Evolutionary conservation across 2,888 invertebrate species (phyloP).

Genomic region (Tipula vernalis): DNA sequence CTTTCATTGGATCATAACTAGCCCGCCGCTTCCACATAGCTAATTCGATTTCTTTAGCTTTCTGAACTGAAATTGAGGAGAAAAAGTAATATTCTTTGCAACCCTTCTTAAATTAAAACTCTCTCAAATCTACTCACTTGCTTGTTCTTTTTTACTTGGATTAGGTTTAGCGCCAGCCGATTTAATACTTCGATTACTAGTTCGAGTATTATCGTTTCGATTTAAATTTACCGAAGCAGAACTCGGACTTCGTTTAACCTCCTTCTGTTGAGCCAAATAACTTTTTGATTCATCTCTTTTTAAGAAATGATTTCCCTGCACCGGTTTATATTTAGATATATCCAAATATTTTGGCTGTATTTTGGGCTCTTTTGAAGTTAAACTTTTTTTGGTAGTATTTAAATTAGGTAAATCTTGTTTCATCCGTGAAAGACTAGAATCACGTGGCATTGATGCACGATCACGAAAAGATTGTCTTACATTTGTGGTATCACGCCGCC

Average conservation of each 20-base stretch:
- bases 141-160: neutral
- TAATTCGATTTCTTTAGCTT: slow-evolving; percentile 67
- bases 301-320: slow-evolving; percentile 37
- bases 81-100: neutral
- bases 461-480: slow-evolving; percentile 20
- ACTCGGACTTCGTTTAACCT: slow-evolving; percentile 33
- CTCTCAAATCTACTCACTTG: neutral
- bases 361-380: slow-evolving; percentile 24
- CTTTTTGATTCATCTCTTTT: slow-evolving; percentile 43
- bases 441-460: slow-evolving; percentile 35
- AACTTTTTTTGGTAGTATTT: slow-evolving; percentile 33
- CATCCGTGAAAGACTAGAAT: slow-evolving; percentile 33
- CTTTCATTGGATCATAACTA: slow-evolving; percentile 88
- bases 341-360: slow-evolving; percentile 43
- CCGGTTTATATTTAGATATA: slow-evolving; percentile 48
- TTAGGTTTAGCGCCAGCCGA: slow-evolving; percentile 21
- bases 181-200: slow-evolving; percentile 32
- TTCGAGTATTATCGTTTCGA: slow-evolving; percentile 28
- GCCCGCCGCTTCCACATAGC: slow-evolving; percentile 94
- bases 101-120: too few relatives aligned
- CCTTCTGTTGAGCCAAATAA: slow-evolving; percentile 24
- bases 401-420: slow-evolving; percentile 33
- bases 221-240: slow-evolving; percentile 31
- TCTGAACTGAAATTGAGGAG: slow-evolving; percentile 36
- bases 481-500: slow-evolving; percentile 31